A percentile compares a stretch with the other conserved stretches of the same genome.
Evolutionary conservation across 1,140 invertebrate species (phyloP).

Genomic region (Drosophila jambulina): DNA sequence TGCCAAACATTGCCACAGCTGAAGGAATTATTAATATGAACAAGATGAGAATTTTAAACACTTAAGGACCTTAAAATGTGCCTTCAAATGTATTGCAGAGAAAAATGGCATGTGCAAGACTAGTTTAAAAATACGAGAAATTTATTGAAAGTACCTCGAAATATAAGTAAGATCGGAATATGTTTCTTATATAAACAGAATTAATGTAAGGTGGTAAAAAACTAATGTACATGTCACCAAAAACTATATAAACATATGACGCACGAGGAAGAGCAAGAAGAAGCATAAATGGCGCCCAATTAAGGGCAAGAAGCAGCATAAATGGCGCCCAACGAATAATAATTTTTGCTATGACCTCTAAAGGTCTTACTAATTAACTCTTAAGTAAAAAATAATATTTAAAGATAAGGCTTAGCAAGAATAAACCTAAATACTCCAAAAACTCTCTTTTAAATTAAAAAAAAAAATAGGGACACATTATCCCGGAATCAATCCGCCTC

Average conservation of each 20-base stretch:
- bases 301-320: background rate
- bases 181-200: background rate
- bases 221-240: too few relatives aligned
- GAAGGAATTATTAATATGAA: constrained; percentile 19
- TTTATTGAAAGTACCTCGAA: background rate
- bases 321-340: background rate
- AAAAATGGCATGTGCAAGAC: too few relatives aligned
- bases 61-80: background rate
- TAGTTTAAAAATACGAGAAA: background rate
- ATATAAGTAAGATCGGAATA: too few relatives aligned
- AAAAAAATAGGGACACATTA: background rate
- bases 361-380: background rate
- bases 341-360: background rate
- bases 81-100: too few relatives aligned
- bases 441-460: background rate
- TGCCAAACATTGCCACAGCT: background rate
- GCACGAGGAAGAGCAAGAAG: too few relatives aligned
- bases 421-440: background rate
- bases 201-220: background rate
- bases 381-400: background rate
- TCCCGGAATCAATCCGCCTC: constrained; percentile 2
- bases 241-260: too few relatives aligned
- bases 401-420: background rate
- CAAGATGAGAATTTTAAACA: background rate
- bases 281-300: too few relatives aligned